These are phyloP conservation scores for Andrena minutula DNA, from an alignment of 2,888 invertebrate species.

Conservation along the genomic window DNA sequence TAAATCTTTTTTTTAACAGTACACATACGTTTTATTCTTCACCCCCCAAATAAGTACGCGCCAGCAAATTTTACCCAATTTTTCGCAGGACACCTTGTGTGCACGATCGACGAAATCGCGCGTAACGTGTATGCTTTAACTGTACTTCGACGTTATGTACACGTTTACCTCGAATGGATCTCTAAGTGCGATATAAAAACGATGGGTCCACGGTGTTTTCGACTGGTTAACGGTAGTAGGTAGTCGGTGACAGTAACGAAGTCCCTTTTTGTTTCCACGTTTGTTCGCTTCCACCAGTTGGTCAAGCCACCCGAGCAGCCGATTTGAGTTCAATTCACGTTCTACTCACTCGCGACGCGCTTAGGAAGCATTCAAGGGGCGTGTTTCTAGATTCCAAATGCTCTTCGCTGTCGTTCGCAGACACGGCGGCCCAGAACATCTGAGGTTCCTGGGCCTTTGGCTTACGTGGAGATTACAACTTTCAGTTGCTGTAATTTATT, in stretches of 20 bases:
- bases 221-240: background rate
- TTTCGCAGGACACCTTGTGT: background rate
- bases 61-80: background rate
- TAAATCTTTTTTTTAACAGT: too few species aligned
- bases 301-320: conserved; percentile 43
- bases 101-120: background rate
- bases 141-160: background rate
- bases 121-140: background rate
- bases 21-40: too few species aligned
- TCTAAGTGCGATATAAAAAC: background rate
- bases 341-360: conserved; percentile 39
- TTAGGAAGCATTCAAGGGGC: conserved; percentile 49
- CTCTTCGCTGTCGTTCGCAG: conserved; percentile 35
- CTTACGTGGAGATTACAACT: too few species aligned
- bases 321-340: conserved; percentile 69
- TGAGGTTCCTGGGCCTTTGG: background rate
- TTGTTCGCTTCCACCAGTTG: background rate
- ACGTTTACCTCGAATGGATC: conserved; percentile 4
- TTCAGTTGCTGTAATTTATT: too few species aligned
- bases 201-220: background rate
- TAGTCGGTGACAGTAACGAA: conserved; percentile 1
- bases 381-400: conserved; percentile 49
- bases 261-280: background rate
- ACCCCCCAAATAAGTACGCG: background rate
- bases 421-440: background rate